phyloP scores from a whole-genome alignment of 2,888 invertebrate genomes.

The Elmis aenea region DNA sequence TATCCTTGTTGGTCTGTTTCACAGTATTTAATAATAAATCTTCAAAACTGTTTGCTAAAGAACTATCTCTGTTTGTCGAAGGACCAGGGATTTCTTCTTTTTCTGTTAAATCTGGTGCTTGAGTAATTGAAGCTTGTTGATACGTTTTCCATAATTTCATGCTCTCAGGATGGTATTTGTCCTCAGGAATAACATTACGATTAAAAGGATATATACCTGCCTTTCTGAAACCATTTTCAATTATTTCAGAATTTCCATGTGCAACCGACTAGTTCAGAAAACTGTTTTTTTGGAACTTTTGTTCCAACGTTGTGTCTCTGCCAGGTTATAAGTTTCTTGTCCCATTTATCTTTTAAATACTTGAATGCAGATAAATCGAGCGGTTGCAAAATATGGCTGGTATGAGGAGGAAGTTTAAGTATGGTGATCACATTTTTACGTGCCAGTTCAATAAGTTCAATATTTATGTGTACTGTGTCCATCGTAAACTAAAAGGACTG shows the following conservation, averaged over 20 bases:
- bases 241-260: too few relatives aligned
- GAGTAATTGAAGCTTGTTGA: too few relatives aligned
- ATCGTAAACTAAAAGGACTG: constrained; percentile 3
- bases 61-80: too few relatives aligned
- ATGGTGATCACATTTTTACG: background rate
- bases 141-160: constrained; percentile 1
- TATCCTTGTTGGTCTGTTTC: background rate
- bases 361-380: constrained; percentile 4
- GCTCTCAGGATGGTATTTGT: constrained; percentile 2
- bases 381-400: constrained; percentile 4
- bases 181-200: background rate
- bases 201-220: constrained; percentile 2
- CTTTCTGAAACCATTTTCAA: constrained; percentile 4
- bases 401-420: constrained; percentile 4
- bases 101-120: too few relatives aligned
- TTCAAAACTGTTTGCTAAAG: constrained; percentile 12
- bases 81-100: too few relatives aligned
- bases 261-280: constrained; percentile 1
- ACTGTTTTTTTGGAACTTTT: constrained; percentile 3
- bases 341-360: too few relatives aligned
- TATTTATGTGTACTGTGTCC: constrained; percentile 3
- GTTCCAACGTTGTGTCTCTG: too few relatives aligned
- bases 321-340: too few relatives aligned
- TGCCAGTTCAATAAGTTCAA: constrained; percentile 2
- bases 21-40: constrained; percentile 7